These are phyloP conservation scores for Erpetoichthys calabaricus DNA, from an alignment of 2,797 vertebrate species.

Conservation along the genomic window DNA sequence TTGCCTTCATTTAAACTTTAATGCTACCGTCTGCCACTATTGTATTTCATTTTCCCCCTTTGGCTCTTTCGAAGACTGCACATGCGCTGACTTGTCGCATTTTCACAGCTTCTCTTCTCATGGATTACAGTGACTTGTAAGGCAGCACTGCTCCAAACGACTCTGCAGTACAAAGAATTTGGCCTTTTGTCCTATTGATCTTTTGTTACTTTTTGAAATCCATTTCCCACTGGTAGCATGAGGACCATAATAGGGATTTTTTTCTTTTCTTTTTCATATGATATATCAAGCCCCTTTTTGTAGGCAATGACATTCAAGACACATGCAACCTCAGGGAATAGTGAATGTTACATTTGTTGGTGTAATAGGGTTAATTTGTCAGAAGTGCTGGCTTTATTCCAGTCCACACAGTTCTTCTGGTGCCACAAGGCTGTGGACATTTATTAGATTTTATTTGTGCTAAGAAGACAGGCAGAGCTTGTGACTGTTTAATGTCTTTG, in stretches of 20 bases:
- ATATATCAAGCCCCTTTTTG: conserved; percentile 43
- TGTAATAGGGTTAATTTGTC: conserved; percentile 49
- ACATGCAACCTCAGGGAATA: conserved; percentile 25
- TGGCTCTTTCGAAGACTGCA: too few species aligned
- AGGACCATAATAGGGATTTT: conserved; percentile 38
- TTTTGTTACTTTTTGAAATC: conserved; percentile 45
- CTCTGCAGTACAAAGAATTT: conserved; percentile 3
- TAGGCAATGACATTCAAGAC: conserved; percentile 37
- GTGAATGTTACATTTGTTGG: conserved; percentile 41
- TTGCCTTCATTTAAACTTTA: too few species aligned
- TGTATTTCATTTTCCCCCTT: too few species aligned
- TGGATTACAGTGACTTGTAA: conserved; percentile 27
- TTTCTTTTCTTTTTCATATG: conserved; percentile 22
- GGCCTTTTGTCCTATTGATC: conserved; percentile 25
- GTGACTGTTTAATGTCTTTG: too few species aligned
- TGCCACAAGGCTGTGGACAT: too few species aligned
- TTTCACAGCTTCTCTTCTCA: conserved; percentile 13
- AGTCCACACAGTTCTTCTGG: conserved; percentile 24
- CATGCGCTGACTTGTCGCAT: too few species aligned
- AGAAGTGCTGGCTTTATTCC: conserved; percentile 13
- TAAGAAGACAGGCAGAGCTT: too few species aligned
- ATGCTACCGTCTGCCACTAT: too few species aligned
- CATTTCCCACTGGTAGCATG: conserved; percentile 29
- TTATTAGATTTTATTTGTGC: too few species aligned
- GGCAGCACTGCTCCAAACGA: conserved; percentile 22